Evolutionary conservation across 1,140 invertebrate genomes (phyloP).

Genomic region (Saxidomus purpurata): DNA sequence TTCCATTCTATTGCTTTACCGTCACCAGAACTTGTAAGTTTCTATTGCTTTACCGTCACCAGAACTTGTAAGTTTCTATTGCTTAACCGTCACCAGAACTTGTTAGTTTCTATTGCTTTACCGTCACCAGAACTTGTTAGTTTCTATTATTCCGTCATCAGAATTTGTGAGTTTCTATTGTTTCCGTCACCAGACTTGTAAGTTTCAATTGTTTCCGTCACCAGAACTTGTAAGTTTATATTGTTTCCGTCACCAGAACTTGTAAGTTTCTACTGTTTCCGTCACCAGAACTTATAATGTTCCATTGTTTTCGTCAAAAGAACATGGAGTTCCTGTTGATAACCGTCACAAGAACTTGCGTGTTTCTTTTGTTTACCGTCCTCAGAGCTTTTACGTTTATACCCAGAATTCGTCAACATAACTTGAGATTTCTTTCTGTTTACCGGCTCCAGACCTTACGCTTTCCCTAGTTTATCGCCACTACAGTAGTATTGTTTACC

Average conservation of each 20-base stretch:
- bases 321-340: too few species aligned
- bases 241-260: neutral
- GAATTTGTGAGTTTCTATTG: neutral
- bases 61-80: neutral
- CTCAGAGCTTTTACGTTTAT: too few species aligned
- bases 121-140: neutral
- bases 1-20: conserved; percentile 39
- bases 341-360: too few species aligned
- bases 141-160: neutral
- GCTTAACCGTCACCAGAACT: neutral
- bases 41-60: neutral
- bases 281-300: neutral
- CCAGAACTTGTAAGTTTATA: neutral
- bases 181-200: too few species aligned
- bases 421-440: too few species aligned
- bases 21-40: conserved; percentile 8
- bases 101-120: neutral
- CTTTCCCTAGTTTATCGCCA: too few species aligned
- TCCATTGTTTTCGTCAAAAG: too few species aligned
- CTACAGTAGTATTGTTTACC: too few species aligned
- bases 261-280: neutral
- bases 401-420: too few species aligned
- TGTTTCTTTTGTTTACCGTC: too few species aligned
- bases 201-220: neutral
- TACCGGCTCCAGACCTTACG: too few species aligned